Evolutionary conservation across 2,888 invertebrate species (phyloP).

Genomic region (Gastrophysa polygoni): DNA sequence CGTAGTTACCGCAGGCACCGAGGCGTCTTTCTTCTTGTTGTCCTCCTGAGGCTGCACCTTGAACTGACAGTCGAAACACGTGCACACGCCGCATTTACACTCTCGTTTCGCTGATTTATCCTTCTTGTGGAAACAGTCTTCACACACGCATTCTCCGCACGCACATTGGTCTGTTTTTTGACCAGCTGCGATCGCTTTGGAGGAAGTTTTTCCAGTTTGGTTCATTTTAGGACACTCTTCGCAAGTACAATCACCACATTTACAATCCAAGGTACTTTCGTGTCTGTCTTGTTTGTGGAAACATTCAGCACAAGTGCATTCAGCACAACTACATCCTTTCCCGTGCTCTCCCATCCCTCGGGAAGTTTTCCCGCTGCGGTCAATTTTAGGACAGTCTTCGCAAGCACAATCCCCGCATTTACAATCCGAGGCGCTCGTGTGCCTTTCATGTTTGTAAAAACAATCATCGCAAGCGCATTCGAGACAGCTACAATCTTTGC

Average conservation of each 20-base stretch:
- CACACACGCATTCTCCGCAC: constrained; percentile 32
- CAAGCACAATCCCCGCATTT: constrained; percentile 30
- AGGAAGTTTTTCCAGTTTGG: background rate
- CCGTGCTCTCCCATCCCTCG: too few relatives aligned
- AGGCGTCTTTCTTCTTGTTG: constrained; percentile 4
- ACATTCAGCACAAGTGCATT: constrained; percentile 23
- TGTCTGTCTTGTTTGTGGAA: background rate
- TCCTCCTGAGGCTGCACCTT: background rate
- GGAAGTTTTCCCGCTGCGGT: too few relatives aligned
- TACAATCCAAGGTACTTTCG: constrained; percentile 7
- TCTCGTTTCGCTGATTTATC: constrained; percentile 18
- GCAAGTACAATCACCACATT: constrained; percentile 27
- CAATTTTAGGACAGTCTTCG: too few relatives aligned
- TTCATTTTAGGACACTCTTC: constrained; percentile 4
- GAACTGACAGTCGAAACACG: constrained; percentile 18
- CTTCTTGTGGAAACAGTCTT: constrained; percentile 2
- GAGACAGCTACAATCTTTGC: too few relatives aligned
- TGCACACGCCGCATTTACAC: constrained; percentile 23
- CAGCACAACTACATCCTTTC: constrained; percentile 20
- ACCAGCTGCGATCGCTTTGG: background rate
- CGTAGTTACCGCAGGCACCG: background rate
- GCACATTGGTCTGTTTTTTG: constrained; percentile 14
- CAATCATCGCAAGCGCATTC: constrained; percentile 18
- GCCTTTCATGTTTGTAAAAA: too few relatives aligned
- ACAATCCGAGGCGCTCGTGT: too few relatives aligned